Conservation (phyloP, 2,113 vertebrate species). For the Turnix velox region DNA sequence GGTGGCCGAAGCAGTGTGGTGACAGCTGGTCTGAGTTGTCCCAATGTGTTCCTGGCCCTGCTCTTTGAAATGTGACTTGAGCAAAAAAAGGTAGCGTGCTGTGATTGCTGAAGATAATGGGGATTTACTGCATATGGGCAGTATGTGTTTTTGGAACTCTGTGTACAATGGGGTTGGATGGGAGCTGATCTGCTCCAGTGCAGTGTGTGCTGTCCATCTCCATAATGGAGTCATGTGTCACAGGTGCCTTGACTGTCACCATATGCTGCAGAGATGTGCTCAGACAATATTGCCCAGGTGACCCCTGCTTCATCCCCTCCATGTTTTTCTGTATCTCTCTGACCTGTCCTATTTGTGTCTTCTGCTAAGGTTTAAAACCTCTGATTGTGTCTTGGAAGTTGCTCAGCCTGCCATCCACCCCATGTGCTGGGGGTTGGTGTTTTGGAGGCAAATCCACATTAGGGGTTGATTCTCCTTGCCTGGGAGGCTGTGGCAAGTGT, state of each 20-base stretch:
- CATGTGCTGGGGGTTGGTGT: background rate
- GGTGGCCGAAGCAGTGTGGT: fast-evolving
- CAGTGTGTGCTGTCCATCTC: fast-evolving
- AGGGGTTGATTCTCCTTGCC: background rate
- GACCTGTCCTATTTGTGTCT: background rate
- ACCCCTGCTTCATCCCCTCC: background rate
- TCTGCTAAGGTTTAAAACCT: background rate
- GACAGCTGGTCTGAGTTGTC: background rate
- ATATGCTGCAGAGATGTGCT: fast-evolving
- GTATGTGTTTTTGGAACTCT: background rate
- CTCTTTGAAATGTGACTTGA: background rate
- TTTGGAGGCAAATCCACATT: background rate
- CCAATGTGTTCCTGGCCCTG: background rate
- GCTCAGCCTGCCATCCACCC: background rate
- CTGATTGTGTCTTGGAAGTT: background rate
- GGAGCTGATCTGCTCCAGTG: background rate
- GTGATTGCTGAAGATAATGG: background rate
- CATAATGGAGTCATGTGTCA: fast-evolving
- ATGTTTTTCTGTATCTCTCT: background rate
- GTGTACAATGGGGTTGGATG: background rate
- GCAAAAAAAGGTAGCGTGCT: background rate
- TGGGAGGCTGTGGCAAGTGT: background rate
- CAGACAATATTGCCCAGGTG: background rate
- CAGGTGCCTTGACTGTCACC: fast-evolving
- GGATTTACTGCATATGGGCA: background rate